Evolutionary conservation across 2,888 invertebrate species (phyloP), one percentile per base, ranked within the genome.

Genomic region (Chaitophorus viminalis): DNA sequence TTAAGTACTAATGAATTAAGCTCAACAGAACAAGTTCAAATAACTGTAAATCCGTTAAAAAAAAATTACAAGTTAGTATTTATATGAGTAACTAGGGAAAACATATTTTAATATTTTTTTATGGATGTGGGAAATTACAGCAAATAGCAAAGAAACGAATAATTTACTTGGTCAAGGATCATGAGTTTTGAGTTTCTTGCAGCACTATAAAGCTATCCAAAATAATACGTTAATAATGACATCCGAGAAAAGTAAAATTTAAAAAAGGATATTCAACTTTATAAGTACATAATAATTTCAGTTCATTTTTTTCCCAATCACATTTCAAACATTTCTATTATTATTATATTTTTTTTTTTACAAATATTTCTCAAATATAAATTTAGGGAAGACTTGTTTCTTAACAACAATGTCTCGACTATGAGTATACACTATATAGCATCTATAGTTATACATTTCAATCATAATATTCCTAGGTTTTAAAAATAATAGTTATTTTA

Each of bases 21-120:
- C 46, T 46, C 17, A 9, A 65, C 17, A 31, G 46, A 84, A 84
- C 76, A 68, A 84, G 76, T 76, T 76, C 46, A 25, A 54, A 31
- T 84, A 84, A 84, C 76, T 84, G 84, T 84, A 76, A 84, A 65
- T 84, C 39, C 4, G 65, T 76, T 25, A 75, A 76, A 82, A 79
- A n/a, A 39, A 70, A 76, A 76, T 68, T 76, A 68, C n/a, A 65
- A 46, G 39, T 83, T 60, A 65, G 29, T 25, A 52, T 25, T 21
- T 33, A 70, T 25, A 39, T 25, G 8, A 25, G 46, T 39, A 46
- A 2, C 1, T 46, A 9, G 65, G 46, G 31, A 65, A 84, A 84
- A 76, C 46, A 76, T 46, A 46, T 84, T 84, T 39, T 76, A 76
- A 84, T 84, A 76, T 76, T 68, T 68, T n/a, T 65, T 84, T 18